These are phyloP conservation scores for Asbolus verrucosus DNA, from an alignment of 1,140 invertebrate species.

Conservation along the genomic window DNA sequence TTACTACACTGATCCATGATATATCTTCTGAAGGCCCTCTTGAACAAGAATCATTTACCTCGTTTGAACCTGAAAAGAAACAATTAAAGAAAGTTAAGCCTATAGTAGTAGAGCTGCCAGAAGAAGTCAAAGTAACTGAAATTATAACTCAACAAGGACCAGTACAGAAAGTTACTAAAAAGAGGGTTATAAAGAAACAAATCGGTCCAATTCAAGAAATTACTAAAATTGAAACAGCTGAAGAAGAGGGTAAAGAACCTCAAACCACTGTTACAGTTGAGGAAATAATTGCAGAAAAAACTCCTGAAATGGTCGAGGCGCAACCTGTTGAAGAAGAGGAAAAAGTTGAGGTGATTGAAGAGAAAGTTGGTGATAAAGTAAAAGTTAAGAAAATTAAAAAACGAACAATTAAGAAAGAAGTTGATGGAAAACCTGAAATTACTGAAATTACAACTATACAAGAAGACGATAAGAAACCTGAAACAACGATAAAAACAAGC, in stretches of 20 bases:
- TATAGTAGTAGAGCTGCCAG: conserved; percentile 64
- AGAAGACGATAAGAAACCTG: conserved; percentile 58
- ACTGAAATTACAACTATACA: conserved; percentile 61
- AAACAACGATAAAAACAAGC: conserved; percentile 44
- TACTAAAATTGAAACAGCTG: conserved; percentile 60
- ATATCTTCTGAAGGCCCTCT: conserved; percentile 18
- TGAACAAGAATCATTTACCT: conserved; percentile 62
- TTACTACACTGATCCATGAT: conserved; percentile 59
- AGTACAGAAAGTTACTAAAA: conserved; percentile 60
- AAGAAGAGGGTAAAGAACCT: conserved; percentile 62
- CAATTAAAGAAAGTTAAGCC: conserved; percentile 37
- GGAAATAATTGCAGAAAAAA: conserved; percentile 60
- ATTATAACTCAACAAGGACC: conserved; percentile 58
- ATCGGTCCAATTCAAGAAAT: conserved; percentile 58
- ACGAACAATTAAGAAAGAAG: conserved; percentile 53
- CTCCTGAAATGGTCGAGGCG: conserved; percentile 38
- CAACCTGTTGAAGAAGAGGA: conserved; percentile 54
- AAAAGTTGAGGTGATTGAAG: conserved; percentile 60
- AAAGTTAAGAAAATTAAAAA: conserved; percentile 57
- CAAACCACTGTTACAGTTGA: conserved; percentile 63
- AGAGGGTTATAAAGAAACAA: conserved; percentile 60
- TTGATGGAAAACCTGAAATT: conserved; percentile 58
- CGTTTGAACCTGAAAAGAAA: conserved; percentile 49
- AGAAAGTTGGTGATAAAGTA: conserved; percentile 56
- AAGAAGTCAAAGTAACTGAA: conserved; percentile 63